These are phyloP conservation scores for Urocyon cinereoargenteus DNA, from an alignment of 2,797 vertebrate genomes.

Conservation along the genomic window DNA sequence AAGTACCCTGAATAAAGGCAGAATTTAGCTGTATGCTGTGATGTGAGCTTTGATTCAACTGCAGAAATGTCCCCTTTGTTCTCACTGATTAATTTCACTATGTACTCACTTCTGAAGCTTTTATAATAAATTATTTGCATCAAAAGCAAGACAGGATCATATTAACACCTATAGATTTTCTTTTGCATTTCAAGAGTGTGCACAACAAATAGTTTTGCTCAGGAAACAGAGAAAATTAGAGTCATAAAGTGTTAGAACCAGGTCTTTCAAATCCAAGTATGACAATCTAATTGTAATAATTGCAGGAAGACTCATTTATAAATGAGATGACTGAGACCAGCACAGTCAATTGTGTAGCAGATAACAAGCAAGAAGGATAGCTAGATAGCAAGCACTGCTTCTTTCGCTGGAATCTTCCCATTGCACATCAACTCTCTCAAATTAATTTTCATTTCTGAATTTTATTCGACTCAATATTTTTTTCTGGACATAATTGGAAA, in stretches of 20 bases:
- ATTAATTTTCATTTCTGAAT: background rate
- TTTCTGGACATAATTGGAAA: background rate
- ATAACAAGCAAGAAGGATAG: background rate
- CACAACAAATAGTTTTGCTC: background rate
- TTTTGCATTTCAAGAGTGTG: background rate
- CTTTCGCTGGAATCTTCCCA: background rate
- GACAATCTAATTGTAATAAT: background rate
- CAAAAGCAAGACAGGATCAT: background rate
- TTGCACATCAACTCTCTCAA: background rate
- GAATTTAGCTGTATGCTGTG: background rate
- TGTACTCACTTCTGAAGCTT: background rate
- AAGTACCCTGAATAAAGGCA: background rate
- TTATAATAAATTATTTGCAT: background rate
- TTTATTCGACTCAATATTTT: background rate
- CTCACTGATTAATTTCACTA: constrained; percentile 25
- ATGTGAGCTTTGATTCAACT: constrained; percentile 36
- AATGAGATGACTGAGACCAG: background rate
- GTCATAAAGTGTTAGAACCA: background rate
- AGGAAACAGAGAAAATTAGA: background rate
- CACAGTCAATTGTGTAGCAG: background rate
- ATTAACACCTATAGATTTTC: background rate
- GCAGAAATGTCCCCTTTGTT: background rate
- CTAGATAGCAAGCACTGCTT: fast-evolving
- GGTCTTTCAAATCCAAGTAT: background rate
- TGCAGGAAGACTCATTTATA: background rate